Percentiles rank a stretch among this genome's conserved stretches.
These are phyloP conservation scores for Polietes domitor DNA, from an alignment of 2,888 invertebrate species.

Conservation along the genomic window DNA sequence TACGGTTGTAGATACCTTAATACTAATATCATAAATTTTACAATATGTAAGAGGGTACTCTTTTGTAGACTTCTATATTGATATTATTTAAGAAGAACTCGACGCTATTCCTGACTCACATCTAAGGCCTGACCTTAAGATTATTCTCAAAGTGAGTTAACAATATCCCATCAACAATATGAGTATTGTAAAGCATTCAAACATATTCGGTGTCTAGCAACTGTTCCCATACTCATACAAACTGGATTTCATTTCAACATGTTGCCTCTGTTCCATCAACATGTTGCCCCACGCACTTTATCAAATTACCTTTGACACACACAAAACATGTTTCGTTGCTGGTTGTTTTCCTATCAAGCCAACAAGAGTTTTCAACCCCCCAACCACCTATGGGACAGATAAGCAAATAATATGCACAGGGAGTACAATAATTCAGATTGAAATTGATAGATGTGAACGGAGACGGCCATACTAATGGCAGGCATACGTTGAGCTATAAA, in stretches of 20 bases:
- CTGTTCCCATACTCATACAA: background rate
- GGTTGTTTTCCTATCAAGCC: slow-evolving; percentile 10
- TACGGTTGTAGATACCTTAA: too few species aligned
- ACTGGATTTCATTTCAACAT: background rate
- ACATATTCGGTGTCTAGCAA: background rate
- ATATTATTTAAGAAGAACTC: too few species aligned
- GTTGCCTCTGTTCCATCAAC: background rate
- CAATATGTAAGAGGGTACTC: too few species aligned
- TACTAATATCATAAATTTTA: too few species aligned
- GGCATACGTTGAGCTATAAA: slow-evolving; percentile 38
- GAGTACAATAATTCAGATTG: slow-evolving; percentile 14
- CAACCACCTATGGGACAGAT: background rate
- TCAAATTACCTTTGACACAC: slow-evolving; percentile 4
- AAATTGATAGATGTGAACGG: slow-evolving; percentile 17
- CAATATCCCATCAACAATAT: too few species aligned
- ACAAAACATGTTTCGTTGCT: slow-evolving; percentile 5
- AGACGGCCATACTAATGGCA: slow-evolving; percentile 8
- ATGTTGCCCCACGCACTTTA: background rate
- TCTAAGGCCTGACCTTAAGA: too few species aligned
- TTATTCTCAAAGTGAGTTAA: too few species aligned
- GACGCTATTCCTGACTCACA: too few species aligned
- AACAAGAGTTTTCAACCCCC: slow-evolving; percentile 14
- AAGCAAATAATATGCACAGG: slow-evolving; percentile 10
- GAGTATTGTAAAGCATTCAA: background rate
- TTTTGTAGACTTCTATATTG: too few species aligned